Evolutionary conservation across 1,140 invertebrate species (phyloP).

Genomic region (Drosophila pandora): DNA sequence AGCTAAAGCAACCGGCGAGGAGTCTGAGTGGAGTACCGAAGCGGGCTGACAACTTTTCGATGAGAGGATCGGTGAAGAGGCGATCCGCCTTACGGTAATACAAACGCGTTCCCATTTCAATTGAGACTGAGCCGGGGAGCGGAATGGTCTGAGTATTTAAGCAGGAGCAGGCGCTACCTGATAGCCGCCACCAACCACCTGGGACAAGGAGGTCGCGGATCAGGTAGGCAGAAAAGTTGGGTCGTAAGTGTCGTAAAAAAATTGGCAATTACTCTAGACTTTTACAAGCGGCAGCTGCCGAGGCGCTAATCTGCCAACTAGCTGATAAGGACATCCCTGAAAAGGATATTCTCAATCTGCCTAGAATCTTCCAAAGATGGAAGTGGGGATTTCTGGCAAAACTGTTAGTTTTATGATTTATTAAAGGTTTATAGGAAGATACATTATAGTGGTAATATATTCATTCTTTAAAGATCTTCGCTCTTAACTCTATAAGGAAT

Average conservation of each 20-base stretch:
- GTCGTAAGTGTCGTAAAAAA: too few species aligned
- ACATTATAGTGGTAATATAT: too few species aligned
- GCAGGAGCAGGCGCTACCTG: slow-evolving; percentile 13
- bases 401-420: too few species aligned
- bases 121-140: slow-evolving; percentile 11
- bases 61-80: slow-evolving; percentile 81
- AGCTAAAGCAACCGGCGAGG: not conserved
- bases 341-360: not conserved
- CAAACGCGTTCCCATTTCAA: slow-evolving; percentile 68
- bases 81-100: slow-evolving; percentile 76
- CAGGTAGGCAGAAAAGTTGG: too few species aligned
- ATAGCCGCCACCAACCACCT: not conserved
- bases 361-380: slow-evolving; percentile 4
- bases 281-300: slow-evolving; percentile 58
- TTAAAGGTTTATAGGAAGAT: too few species aligned
- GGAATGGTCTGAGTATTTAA: slow-evolving; percentile 30
- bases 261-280: not conserved
- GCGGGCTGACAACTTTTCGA: slow-evolving; percentile 66
- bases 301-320: slow-evolving; percentile 11
- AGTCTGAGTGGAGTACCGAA: slow-evolving; percentile 56
- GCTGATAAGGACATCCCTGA: not conserved
- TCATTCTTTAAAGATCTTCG: too few species aligned
- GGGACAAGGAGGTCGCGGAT: not conserved
- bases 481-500: too few species aligned
- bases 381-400: not conserved